phyloP scores from a whole-genome alignment of 2,797 vertebrate species.

The Arremon brunneinucha region DNA sequence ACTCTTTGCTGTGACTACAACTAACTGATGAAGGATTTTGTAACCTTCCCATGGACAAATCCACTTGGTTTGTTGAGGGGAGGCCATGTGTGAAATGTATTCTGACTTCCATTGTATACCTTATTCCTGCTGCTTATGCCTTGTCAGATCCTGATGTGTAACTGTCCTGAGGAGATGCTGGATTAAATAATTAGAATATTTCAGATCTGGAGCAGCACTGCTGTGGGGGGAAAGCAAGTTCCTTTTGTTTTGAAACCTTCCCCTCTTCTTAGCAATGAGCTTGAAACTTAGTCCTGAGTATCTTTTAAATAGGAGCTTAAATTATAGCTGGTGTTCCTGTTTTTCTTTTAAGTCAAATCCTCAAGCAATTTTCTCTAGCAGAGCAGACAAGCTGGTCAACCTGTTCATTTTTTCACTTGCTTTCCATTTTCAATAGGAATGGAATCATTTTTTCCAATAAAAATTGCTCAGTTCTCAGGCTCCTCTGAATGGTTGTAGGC shows the following conservation, averaged over 20 bases:
- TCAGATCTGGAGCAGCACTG: background rate
- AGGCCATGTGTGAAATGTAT: slow-evolving; percentile 55
- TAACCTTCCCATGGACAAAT: background rate
- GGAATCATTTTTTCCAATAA: background rate
- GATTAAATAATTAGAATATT: background rate
- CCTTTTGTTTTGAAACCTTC: background rate
- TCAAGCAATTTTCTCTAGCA: background rate
- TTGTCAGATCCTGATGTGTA: background rate
- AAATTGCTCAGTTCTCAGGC: background rate
- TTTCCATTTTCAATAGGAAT: background rate
- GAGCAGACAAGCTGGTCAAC: background rate
- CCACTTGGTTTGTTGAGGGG: slow-evolving; percentile 3
- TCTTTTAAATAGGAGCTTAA: background rate
- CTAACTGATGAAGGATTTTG: background rate
- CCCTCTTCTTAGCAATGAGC: background rate
- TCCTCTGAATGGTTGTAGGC: background rate
- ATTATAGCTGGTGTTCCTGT: background rate
- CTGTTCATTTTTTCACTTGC: background rate
- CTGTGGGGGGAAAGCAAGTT: background rate
- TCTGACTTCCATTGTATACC: slow-evolving; percentile 43
- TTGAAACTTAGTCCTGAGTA: background rate
- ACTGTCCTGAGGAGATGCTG: background rate
- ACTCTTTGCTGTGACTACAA: background rate
- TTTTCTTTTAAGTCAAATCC: background rate
- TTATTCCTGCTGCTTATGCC: background rate